Evolutionary conservation across 2,113 vertebrate species (phyloP).

Genomic region (rat (Rattus norvegicus)): GRCr8 NC_086020.1:223587001-223587500

Average conservation of each 20-base stretch:
- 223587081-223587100: background rate
- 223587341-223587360: background rate
- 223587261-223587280: constrained; percentile 56
- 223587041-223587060: background rate
- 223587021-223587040: background rate
- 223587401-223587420: no score
- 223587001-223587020: background rate
- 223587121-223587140: background rate
- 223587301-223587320: constrained; percentile 51
- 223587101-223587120: background rate
- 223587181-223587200: background rate
- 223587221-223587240: background rate
- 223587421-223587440: no score
- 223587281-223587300: constrained; percentile 30
- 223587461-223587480: no score
- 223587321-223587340: constrained; percentile 42
- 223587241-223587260: constrained; percentile 5
- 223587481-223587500: background rate
- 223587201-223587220: background rate
- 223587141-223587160: background rate
- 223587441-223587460: no score
- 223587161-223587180: background rate
- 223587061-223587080: background rate
- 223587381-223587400: no score
- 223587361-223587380: constrained; percentile 20